These are phyloP conservation scores for Metridium senile DNA, from an alignment of 92 coral and sea anemone genomes.

Conservation along the genomic window DNA sequence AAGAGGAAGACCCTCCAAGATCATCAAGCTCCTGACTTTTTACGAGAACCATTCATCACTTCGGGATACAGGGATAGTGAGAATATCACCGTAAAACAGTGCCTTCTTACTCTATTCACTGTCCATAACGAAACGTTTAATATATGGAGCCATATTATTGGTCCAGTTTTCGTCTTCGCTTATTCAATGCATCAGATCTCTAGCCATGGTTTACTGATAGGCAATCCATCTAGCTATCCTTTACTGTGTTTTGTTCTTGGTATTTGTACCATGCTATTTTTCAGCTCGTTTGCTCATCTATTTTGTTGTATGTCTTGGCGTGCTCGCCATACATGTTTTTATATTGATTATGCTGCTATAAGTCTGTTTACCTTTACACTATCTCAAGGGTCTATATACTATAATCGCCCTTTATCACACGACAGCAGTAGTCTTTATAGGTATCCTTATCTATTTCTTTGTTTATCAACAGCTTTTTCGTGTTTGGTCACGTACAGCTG, in stretches of 20 bases:
- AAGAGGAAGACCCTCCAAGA: background rate
- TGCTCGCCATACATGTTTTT: conserved; percentile 80
- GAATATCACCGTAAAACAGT: conserved; percentile 35
- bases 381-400: conserved; percentile 63
- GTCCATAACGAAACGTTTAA: conserved; percentile 80
- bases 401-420: conserved; percentile 49
- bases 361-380: conserved; percentile 76
- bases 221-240: conserved; percentile 74
- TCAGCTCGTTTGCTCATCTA: conserved; percentile 88
- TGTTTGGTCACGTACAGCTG: conserved; percentile 36
- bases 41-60: conserved; percentile 76
- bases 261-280: conserved; percentile 48
- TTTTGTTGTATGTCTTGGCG: conserved; percentile 89
- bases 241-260: conserved; percentile 74
- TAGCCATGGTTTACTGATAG: conserved; percentile 40
- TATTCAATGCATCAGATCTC: conserved; percentile 54
- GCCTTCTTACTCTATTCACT: conserved; percentile 68
- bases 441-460: conserved; percentile 42
- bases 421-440: conserved; percentile 29
- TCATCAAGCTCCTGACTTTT: background rate
- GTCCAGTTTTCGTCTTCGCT: conserved; percentile 46
- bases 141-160: conserved; percentile 89
- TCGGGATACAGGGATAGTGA: conserved; percentile 79
- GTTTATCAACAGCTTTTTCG: conserved; percentile 24
- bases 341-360: conserved; percentile 90